Conservation (phyloP, 2,113 vertebrate genomes). For the Synchiropus splendidus region DNA sequence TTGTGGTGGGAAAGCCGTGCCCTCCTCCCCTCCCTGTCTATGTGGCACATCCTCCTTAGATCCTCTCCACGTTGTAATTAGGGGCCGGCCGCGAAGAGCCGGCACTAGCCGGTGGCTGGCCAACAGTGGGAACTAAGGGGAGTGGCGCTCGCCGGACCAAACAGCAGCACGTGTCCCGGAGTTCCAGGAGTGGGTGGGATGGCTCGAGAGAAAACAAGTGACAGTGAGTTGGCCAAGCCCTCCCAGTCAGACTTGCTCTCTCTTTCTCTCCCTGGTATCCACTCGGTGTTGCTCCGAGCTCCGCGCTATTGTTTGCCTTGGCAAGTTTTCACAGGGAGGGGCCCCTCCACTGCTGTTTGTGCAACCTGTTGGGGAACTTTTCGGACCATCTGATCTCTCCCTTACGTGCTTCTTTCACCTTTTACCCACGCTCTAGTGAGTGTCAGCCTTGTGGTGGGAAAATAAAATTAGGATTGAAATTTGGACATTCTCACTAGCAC, state of each 20-base stretch:
- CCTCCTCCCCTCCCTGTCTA: constrained; percentile 66
- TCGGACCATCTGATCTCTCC: constrained; percentile 57
- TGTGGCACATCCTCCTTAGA: constrained; percentile 74
- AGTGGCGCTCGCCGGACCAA: too few relatives aligned
- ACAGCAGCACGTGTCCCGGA: constrained; percentile 56
- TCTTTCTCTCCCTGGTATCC: constrained; percentile 51
- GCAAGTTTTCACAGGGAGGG: constrained; percentile 68
- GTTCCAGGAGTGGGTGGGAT: constrained; percentile 64
- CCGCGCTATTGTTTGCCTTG: constrained; percentile 71
- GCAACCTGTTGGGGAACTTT: constrained; percentile 72
- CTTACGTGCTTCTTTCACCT: constrained; percentile 40
- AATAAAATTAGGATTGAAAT: too few relatives aligned
- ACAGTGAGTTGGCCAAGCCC: constrained; percentile 34
- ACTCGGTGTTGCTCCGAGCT: constrained; percentile 67
- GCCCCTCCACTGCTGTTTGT: constrained; percentile 58
- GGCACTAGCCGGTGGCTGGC: constrained; percentile 35
- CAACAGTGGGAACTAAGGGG: constrained; percentile 54
- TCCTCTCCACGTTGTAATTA: constrained; percentile 72
- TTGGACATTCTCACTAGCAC: too few relatives aligned
- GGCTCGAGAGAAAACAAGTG: constrained; percentile 29
- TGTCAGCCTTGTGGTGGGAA: too few relatives aligned
- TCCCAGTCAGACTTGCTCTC: constrained; percentile 34
- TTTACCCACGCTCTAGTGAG: constrained; percentile 4
- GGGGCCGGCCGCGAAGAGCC: constrained; percentile 57
- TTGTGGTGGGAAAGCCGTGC: constrained; percentile 66